A percentile compares a stretch with the other conserved stretches of the same genome.
These are phyloP conservation scores for Polyergus mexicanus DNA, from an alignment of 1,140 invertebrate genomes.

Conservation along the genomic window DNA sequence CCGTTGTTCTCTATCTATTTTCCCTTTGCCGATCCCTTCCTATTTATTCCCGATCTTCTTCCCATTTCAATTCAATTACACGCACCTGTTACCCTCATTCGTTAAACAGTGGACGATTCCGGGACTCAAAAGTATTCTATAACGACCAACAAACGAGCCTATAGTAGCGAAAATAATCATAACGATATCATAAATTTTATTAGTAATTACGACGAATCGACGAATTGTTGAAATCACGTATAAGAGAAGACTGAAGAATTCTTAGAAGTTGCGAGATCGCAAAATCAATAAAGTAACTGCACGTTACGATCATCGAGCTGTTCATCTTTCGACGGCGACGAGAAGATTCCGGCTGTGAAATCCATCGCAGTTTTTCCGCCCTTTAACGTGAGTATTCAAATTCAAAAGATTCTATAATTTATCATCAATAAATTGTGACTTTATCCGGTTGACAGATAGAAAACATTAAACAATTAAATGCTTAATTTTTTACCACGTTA, in stretches of 20 bases:
- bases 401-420: background rate
- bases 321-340: no score
- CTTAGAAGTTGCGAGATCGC: background rate
- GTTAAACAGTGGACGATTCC: background rate
- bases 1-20: background rate
- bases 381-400: constrained; percentile 30
- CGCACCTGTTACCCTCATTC: no score
- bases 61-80: background rate
- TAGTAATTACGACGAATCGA: background rate
- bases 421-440: background rate
- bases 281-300: background rate
- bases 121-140: background rate
- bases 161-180: background rate
- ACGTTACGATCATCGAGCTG: background rate
- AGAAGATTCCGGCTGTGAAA: background rate
- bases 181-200: background rate
- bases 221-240: background rate
- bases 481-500: background rate
- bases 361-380: background rate
- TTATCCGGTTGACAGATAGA: background rate
- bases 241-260: background rate
- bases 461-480: background rate
- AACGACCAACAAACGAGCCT: background rate
- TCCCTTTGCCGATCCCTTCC: background rate
- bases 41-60: background rate